Conservation (phyloP, 1,140 invertebrate species). For the Scaptodrosophila lebanonensis region DNA sequence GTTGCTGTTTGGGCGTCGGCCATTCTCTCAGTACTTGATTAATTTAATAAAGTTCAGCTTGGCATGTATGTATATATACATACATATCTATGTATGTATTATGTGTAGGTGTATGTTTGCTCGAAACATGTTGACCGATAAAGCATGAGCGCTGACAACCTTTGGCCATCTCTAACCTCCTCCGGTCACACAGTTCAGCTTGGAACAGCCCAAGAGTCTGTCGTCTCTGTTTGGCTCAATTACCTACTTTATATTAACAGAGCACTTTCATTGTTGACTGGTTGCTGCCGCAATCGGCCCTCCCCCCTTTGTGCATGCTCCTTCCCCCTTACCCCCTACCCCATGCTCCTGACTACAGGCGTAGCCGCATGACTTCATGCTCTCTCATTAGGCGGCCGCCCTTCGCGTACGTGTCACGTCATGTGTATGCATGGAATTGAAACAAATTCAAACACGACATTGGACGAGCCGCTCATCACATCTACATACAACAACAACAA, state of each 20-base stretch:
- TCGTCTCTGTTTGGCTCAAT: slow-evolving; percentile 46
- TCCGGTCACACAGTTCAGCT: too few species aligned
- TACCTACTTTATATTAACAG: slow-evolving; percentile 68
- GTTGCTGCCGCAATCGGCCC: slow-evolving; percentile 3
- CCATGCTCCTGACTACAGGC: neutral
- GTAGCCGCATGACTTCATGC: slow-evolving; percentile 58
- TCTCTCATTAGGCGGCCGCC: too few species aligned
- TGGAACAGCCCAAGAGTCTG: too few species aligned
- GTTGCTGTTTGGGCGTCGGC: neutral
- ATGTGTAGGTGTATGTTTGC: too few species aligned
- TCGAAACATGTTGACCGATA: too few species aligned
- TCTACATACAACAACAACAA: slow-evolving; percentile 43
- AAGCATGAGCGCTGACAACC: too few species aligned
- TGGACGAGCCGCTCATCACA: slow-evolving; percentile 44
- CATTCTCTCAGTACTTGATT: slow-evolving; percentile 60
- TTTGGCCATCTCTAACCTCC: too few species aligned
- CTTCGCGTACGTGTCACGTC: slow-evolving; percentile 53
- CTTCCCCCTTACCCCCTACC: neutral
- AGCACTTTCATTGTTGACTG: slow-evolving; percentile 43
- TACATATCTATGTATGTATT: too few species aligned
- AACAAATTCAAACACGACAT: slow-evolving; percentile 67
- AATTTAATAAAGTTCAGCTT: slow-evolving; percentile 61
- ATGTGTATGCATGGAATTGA: slow-evolving; percentile 46
- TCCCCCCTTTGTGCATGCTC: neutral
- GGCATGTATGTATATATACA: too few species aligned